Conservation (phyloP, 2,797 vertebrate species). For the Salarias fasciatus region DNA sequence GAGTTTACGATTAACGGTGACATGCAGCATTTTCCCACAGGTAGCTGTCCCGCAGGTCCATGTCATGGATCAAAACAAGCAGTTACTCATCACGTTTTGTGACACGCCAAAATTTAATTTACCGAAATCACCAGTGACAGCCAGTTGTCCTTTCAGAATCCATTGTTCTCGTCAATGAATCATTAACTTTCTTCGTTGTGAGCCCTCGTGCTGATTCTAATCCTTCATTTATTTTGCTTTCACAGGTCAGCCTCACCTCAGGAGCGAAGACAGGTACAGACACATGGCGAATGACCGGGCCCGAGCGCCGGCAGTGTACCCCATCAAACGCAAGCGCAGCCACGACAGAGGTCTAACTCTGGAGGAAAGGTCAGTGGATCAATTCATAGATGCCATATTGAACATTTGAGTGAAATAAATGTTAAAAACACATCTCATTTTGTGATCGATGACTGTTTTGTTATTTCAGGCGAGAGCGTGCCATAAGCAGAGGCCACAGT, state of each 20-base stretch:
- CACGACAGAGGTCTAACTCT: slow-evolving; percentile 76
- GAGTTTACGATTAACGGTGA: slow-evolving; percentile 83
- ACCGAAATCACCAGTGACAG: slow-evolving; percentile 10
- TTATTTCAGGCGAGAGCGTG: slow-evolving; percentile 78
- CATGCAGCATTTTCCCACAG: slow-evolving; percentile 78
- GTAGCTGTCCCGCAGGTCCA: slow-evolving; percentile 59
- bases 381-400: too few species aligned
- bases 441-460: slow-evolving; percentile 1
- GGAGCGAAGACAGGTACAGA: slow-evolving; percentile 83
- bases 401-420: too few species aligned
- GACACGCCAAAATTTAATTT: slow-evolving; percentile 10
- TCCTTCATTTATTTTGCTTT: slow-evolving; percentile 17
- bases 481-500: slow-evolving; percentile 69
- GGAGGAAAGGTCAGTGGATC: slow-evolving; percentile 77
- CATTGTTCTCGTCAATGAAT: not conserved
- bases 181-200: not conserved
- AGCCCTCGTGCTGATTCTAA: not conserved
- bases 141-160: not conserved
- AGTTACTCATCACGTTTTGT: slow-evolving; percentile 41
- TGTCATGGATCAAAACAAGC: slow-evolving; percentile 73
- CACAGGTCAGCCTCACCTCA: slow-evolving; percentile 83
- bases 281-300: slow-evolving; percentile 79
- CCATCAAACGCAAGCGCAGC: slow-evolving; percentile 81
- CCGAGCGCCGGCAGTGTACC: slow-evolving; percentile 70
- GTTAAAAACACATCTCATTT: not conserved